Evolutionary conservation across 2,113 vertebrate species (phyloP).

Genomic region (Hoplias malabaricus): DNA sequence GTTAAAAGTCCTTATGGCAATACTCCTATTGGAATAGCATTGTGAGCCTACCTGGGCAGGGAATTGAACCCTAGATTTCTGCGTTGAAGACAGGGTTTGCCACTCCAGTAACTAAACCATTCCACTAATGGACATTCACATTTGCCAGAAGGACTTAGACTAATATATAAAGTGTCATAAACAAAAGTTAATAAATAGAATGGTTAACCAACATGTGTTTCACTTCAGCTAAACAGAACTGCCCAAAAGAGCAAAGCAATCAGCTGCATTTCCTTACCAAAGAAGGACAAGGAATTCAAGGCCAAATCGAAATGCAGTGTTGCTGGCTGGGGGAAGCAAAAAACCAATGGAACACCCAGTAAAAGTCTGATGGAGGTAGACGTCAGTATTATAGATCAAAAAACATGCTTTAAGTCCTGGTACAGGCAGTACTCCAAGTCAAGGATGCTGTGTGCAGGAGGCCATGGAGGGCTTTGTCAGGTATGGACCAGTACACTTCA

Average conservation of each 20-base stretch:
- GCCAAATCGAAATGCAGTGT: conserved; percentile 3
- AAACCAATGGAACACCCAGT: too few species aligned
- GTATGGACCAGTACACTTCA: conserved; percentile 27
- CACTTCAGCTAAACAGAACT: conserved; percentile 29
- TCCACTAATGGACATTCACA: too few species aligned
- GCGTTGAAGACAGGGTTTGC: background rate
- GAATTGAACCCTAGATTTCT: too few species aligned
- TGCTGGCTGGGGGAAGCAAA: too few species aligned
- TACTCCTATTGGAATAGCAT: too few species aligned
- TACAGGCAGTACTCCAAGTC: accelerated
- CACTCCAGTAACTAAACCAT: background rate
- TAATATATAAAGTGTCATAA: too few species aligned
- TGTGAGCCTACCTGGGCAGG: too few species aligned
- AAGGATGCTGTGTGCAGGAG: conserved; percentile 32
- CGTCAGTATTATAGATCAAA: conserved; percentile 29
- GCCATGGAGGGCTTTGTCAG: conserved; percentile 40
- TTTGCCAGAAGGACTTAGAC: too few species aligned
- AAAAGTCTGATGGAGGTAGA: conserved; percentile 38
- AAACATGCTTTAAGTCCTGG: conserved; percentile 27
- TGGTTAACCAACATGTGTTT: background rate
- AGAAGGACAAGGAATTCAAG: conserved; percentile 41
- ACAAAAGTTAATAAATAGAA: background rate
- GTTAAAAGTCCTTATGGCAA: too few species aligned
- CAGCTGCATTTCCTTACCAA: conserved; percentile 45
- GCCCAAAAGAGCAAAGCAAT: background rate